Conservation (phyloP, 1,140 invertebrate species). For the Melipona quadrifasciata region DNA sequence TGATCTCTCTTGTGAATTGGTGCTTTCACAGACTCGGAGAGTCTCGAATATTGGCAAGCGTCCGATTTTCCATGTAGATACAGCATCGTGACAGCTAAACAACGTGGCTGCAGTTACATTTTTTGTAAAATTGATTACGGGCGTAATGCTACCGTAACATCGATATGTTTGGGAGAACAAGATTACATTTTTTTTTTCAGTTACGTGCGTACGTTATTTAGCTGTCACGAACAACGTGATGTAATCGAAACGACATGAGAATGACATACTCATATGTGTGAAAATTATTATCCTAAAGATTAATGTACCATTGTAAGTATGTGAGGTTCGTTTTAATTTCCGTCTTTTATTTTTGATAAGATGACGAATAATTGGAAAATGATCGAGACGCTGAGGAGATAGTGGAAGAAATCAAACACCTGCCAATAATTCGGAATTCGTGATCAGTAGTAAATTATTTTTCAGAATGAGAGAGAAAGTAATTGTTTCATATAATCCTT, state of each 20-base stretch:
- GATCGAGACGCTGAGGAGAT: slow-evolving; percentile 7
- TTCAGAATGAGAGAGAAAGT: slow-evolving; percentile 59
- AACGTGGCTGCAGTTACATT: too few relatives aligned
- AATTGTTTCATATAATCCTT: slow-evolving; percentile 45
- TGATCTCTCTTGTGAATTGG: slow-evolving; percentile 44
- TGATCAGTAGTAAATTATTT: slow-evolving; percentile 22
- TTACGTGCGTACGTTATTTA: background rate
- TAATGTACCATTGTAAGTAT: background rate
- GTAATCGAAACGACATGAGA: background rate
- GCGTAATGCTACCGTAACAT: background rate
- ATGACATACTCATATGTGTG: background rate
- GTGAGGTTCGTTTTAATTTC: background rate
- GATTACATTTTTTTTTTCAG: too few relatives aligned
- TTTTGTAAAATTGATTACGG: background rate
- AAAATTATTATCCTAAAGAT: background rate
- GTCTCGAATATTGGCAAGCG: slow-evolving; percentile 47
- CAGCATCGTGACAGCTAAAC: slow-evolving; percentile 21
- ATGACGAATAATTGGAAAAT: background rate
- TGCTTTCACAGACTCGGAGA: background rate
- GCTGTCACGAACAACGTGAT: background rate
- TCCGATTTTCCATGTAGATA: slow-evolving; percentile 16
- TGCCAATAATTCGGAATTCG: slow-evolving; percentile 40
- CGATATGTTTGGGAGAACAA: background rate
- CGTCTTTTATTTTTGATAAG: background rate
- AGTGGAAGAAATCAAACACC: slow-evolving; percentile 40